A percentile compares a stretch with the other conserved stretches of the same genome.
phyloP scores from a whole-genome alignment of 64 coral and sea anemone species.

The Cladopsammia gracilis region DNA sequence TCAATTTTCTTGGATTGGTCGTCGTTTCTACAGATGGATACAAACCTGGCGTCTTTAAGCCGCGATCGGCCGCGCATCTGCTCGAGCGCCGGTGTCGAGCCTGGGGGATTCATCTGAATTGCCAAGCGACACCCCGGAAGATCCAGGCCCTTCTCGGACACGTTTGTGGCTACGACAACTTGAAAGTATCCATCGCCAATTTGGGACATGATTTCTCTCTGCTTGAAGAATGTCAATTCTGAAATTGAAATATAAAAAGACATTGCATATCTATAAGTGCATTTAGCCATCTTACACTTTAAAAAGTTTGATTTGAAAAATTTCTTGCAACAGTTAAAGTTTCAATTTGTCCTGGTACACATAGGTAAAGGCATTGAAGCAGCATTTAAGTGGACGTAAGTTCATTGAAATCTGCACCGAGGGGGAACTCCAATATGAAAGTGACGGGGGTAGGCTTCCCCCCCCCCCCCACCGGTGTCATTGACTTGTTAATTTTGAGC shows the following conservation, averaged over 20 bases:
- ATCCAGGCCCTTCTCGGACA: conserved; percentile 71
- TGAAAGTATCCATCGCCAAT: conserved; percentile 75
- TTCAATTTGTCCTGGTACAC: too few relatives aligned
- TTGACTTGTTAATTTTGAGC: too few relatives aligned
- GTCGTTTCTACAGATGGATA: conserved; percentile 79
- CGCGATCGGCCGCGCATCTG: conserved; percentile 70
- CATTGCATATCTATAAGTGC: too few relatives aligned
- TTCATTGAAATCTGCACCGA: too few relatives aligned
- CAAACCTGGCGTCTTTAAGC: conserved; percentile 69
- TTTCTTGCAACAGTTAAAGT: too few relatives aligned
- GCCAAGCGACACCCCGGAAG: conserved; percentile 71
- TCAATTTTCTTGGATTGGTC: conserved; percentile 83
- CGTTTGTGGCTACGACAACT: conserved; percentile 76
- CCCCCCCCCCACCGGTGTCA: too few relatives aligned
- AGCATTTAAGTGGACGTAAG: too few relatives aligned
- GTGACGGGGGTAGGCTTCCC: too few relatives aligned
- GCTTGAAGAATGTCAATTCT: conserved; percentile 36
- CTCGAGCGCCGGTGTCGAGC: conserved; percentile 67
- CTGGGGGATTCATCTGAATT: conserved; percentile 84
- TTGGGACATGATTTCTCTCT: conserved; percentile 53
- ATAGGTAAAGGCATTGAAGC: too few relatives aligned
- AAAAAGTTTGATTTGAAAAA: too few relatives aligned
- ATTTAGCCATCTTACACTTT: too few relatives aligned
- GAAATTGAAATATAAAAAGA: not conserved
- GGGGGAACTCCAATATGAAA: too few relatives aligned